Evolutionary conservation across 2,888 invertebrate species (phyloP), one percentile per base, ranked within the genome.

Genomic region (Microdon myrmicae): DNA sequence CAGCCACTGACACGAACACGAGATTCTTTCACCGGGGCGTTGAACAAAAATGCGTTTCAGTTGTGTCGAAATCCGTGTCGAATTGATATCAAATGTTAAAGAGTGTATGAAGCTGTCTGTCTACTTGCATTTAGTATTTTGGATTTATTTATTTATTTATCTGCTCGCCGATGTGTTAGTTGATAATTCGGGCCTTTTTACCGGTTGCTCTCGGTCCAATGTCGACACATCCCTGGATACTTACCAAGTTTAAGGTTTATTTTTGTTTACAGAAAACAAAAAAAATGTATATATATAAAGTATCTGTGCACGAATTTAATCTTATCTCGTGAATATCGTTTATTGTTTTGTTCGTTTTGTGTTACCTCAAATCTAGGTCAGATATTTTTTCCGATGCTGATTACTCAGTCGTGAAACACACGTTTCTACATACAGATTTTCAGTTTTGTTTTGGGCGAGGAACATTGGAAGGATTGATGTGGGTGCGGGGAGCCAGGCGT

Each of bases 221-320:
- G 60, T 68, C 66, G 66, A 67, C 71, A 73, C 68, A 74, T 74
- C 75, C 74, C 74, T 74, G 74, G 74, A 73, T 70, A 71, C 73
- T 61, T 70, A 75, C 73, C 74, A 74, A 75, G 75, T 74, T 74
- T 73, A 74, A 74, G 75, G 74, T 75, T 74, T 74, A 74, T 74
- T 75, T 74, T 74, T 74, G 74, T 74, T 75, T 75, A 74, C 74
- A 70, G 68, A 70, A 26, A 38, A 54, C 26, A 55, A 44, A 26
- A 32, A 37, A 45, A 32, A 56, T 44, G 29, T 12, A 10, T 2
- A 9, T n/a, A n/a, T n/a, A n/a, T n/a, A n/a, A n/a, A n/a, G n/a
- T n/a, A n/a, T n/a, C n/a, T n/a, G n/a, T n/a, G n/a, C 16, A 13
- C 9, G 6, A 4, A 14, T 58, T 56, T 59, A 68, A 67, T 67